Percentiles rank a stretch among this genome's conserved stretches.
Evolutionary conservation across 2,797 vertebrate species (phyloP).

Genomic region (Mastacembelus armatus): DNA sequence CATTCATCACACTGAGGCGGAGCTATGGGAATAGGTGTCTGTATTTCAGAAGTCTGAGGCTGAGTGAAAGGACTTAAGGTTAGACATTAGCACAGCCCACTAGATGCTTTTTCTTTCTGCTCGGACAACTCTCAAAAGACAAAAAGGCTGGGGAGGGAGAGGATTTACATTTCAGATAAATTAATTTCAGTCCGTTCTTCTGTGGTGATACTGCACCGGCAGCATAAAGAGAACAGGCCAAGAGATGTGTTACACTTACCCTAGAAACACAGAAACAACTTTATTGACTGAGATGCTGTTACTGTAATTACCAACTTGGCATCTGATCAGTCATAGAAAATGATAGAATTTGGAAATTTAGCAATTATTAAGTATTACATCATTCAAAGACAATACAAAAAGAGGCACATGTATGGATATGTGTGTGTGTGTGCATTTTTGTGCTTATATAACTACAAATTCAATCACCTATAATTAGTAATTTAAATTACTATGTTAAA

Average conservation of each 20-base stretch:
- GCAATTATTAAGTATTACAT: neutral
- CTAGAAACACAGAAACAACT: neutral
- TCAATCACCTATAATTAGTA: slow-evolving; percentile 7
- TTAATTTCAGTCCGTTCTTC: slow-evolving; percentile 30
- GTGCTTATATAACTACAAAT: neutral
- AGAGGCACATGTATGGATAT: neutral
- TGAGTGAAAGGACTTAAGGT: slow-evolving; percentile 61
- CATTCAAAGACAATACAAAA: neutral
- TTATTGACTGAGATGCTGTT: slow-evolving; percentile 1
- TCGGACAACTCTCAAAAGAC: slow-evolving; percentile 55
- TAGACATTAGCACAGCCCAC: slow-evolving; percentile 49
- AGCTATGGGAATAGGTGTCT: slow-evolving; percentile 57
- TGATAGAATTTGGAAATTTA: neutral
- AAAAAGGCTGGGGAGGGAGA: neutral
- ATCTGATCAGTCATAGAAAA: slow-evolving; percentile 16
- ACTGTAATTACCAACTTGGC: slow-evolving; percentile 6
- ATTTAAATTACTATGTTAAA: neutral
- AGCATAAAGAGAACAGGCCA: slow-evolving; percentile 16
- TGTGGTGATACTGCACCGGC: slow-evolving; percentile 1
- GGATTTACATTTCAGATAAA: slow-evolving; percentile 52
- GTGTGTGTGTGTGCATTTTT: neutral
- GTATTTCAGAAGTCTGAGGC: slow-evolving; percentile 56
- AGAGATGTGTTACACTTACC: neutral
- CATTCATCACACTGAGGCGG: slow-evolving; percentile 62
- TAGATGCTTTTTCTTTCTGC: slow-evolving; percentile 49